Conservation (phyloP, 2,888 invertebrate species). For the Ectobius pallidus region DNA sequence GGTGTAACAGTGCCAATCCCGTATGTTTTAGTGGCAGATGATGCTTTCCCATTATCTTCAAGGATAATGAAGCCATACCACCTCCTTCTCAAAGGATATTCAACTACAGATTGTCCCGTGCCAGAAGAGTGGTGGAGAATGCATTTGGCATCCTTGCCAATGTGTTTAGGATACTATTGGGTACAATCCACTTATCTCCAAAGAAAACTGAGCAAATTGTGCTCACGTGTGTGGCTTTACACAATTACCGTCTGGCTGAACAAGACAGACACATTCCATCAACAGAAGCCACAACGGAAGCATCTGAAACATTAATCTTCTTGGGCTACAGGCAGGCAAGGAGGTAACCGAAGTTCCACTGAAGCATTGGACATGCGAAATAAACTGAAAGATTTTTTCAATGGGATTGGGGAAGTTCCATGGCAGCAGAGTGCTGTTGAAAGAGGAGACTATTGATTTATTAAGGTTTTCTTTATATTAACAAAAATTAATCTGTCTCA, state of each 20-base stretch:
- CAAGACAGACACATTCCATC: constrained; percentile 37
- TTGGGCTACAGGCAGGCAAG: constrained; percentile 32
- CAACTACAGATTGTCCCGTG: no score
- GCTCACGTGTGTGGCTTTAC: no score
- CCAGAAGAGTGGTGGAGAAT: no score
- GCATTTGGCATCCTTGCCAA: no score
- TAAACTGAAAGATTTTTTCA: neutral
- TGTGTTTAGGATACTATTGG: no score
- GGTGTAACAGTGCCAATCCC: constrained; percentile 8
- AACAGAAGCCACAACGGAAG: constrained; percentile 36
- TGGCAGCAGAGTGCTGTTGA: no score
- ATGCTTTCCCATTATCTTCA: constrained; percentile 34
- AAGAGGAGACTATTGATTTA: no score
- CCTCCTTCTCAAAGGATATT: no score
- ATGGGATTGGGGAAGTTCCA: neutral
- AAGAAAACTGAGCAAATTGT: no score
- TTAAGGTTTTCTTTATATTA: no score
- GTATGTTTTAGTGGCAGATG: constrained; percentile 38
- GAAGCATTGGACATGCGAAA: no score
- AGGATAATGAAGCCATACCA: constrained; percentile 36
- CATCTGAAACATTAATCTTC: constrained; percentile 31
- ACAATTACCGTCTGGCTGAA: constrained; percentile 41
- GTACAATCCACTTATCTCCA: constrained; percentile 39
- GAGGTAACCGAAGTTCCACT: neutral
- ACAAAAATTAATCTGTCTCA: no score